Evolutionary conservation across 2,113 vertebrate species (phyloP).

Genomic region (Cathartes aura): DNA sequence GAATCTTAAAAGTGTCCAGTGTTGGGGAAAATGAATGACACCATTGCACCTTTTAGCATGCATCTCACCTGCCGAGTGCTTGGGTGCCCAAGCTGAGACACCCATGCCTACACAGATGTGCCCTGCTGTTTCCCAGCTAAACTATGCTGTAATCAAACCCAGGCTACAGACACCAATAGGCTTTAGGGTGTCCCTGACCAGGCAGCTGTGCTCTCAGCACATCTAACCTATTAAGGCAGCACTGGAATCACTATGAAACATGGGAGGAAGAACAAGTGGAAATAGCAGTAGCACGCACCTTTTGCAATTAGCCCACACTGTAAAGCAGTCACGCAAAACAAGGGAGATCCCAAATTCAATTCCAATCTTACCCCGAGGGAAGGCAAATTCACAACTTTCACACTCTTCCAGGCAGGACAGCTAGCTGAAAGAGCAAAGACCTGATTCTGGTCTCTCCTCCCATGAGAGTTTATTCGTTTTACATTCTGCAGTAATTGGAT

Average conservation of each 20-base stretch:
- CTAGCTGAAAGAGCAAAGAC: neutral
- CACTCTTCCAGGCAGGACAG: neutral
- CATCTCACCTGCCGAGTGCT: neutral
- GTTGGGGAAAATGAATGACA: neutral
- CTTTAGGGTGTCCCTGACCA: neutral
- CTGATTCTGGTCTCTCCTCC: neutral
- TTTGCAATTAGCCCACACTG: neutral
- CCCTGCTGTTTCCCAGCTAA: neutral
- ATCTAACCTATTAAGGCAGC: neutral
- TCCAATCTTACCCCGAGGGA: neutral
- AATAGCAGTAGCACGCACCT: neutral
- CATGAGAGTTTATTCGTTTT: conserved; percentile 12
- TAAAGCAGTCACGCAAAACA: neutral
- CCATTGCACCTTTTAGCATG: neutral
- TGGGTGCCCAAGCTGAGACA: neutral
- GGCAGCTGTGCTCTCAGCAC: neutral
- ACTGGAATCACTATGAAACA: neutral
- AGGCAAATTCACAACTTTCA: neutral
- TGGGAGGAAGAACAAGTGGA: neutral
- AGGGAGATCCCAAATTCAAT: neutral
- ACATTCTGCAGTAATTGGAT: conserved; percentile 11
- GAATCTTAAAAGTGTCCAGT: no score
- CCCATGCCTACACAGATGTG: neutral
- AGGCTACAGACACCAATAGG: neutral
- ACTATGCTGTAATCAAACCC: neutral